A percentile compares a stretch with the other conserved stretches of the same genome.
Conservation (phyloP, 2,113 vertebrate genomes). For the Leiothrix lutea region DNA sequence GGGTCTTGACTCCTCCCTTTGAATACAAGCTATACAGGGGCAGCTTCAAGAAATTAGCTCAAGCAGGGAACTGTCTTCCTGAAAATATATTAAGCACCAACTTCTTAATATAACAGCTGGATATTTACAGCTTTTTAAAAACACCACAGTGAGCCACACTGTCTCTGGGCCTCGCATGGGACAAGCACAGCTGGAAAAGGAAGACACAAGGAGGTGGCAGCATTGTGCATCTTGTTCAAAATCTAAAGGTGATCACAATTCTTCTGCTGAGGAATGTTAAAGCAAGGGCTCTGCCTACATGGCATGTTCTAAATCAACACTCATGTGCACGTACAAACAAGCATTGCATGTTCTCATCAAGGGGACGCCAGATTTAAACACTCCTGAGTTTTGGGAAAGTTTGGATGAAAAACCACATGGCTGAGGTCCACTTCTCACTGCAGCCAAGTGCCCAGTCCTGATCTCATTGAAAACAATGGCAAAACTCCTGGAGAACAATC, state of each 20-base stretch:
- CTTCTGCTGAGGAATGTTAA: neutral
- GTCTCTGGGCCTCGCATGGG: neutral
- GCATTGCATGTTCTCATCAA: neutral
- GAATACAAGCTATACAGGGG: neutral
- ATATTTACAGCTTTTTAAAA: slow-evolving; percentile 13
- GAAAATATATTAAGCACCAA: neutral
- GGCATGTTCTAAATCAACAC: neutral
- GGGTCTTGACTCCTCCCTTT: neutral
- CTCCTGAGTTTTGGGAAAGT: neutral
- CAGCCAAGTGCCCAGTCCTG: slow-evolving; percentile 29
- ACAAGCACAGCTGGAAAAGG: neutral
- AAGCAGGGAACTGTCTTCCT: neutral
- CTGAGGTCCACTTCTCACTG: neutral
- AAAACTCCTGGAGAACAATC: neutral
- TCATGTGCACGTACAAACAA: neutral
- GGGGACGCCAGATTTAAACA: neutral
- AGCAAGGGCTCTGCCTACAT: neutral
- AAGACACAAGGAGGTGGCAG: neutral
- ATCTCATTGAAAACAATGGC: slow-evolving; percentile 20
- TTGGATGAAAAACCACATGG: slow-evolving; percentile 20
- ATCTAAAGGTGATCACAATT: neutral
- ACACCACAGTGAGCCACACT: neutral
- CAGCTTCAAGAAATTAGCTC: neutral
- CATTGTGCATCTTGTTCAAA: neutral
- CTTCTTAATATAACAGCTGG: neutral